These are phyloP conservation scores for Tholera decimalis DNA, from an alignment of 2,888 invertebrate species.

Conservation along the genomic window DNA sequence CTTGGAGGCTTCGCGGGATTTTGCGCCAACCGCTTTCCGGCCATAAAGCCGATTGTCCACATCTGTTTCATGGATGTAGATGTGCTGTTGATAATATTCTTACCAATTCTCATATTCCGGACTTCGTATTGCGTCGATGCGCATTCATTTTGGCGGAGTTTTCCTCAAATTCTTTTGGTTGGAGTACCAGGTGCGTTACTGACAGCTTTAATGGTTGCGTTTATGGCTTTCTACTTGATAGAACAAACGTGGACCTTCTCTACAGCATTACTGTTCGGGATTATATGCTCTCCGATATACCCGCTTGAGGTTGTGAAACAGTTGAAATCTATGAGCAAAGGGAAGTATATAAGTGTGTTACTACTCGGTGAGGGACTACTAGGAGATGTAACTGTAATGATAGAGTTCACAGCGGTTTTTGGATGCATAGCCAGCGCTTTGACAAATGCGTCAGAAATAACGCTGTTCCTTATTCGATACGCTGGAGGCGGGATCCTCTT, in stretches of 20 bases:
- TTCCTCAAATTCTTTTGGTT: constrained; percentile 83
- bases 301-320: constrained; percentile 84
- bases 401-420: constrained; percentile 82
- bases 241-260: constrained; percentile 82
- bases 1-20: constrained; percentile 83
- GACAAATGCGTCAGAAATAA: constrained; percentile 76
- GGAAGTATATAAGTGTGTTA: constrained; percentile 84
- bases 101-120: constrained; percentile 83
- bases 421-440: constrained; percentile 81
- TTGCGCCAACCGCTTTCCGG: constrained; percentile 77
- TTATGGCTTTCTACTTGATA: constrained; percentile 83
- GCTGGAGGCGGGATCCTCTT: constrained; percentile 83
- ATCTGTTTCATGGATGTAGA: constrained; percentile 83
- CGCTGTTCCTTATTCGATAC: constrained; percentile 79
- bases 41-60: constrained; percentile 78
- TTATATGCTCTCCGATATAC: constrained; percentile 85
- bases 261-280: constrained; percentile 81
- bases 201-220: constrained; percentile 79
- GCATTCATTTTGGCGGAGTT: constrained; percentile 84
- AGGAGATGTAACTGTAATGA: constrained; percentile 86
- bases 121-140: constrained; percentile 84
- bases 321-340: constrained; percentile 80
- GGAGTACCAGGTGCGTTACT: constrained; percentile 81
- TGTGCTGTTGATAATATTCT: constrained; percentile 74
- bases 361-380: constrained; percentile 84